Evolutionary conservation across 92 coral and sea anemone genomes (phyloP).

Genomic region (Phenganax stokvisi): DNA sequence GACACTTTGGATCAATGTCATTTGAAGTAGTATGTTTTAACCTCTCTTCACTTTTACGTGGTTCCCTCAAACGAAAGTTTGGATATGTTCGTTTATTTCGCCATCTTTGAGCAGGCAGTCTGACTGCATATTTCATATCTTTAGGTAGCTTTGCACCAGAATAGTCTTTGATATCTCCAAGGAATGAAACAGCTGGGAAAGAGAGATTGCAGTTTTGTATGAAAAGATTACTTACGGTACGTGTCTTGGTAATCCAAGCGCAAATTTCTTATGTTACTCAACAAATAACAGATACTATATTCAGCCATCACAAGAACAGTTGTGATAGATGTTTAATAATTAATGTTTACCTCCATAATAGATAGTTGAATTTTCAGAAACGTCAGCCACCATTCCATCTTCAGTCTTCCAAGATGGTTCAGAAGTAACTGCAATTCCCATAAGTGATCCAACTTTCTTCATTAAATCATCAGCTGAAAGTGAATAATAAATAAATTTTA

Average conservation of each 20-base stretch:
- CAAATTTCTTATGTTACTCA: too few relatives aligned
- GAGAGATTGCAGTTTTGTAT: background rate
- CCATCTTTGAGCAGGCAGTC: slow-evolving; percentile 72
- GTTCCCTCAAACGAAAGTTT: slow-evolving; percentile 57
- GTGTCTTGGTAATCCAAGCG: too few relatives aligned
- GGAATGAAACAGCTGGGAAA: slow-evolving; percentile 64
- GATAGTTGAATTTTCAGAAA: slow-evolving; percentile 53
- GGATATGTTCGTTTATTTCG: slow-evolving; percentile 72
- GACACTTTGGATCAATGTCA: background rate
- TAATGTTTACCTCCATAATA: slow-evolving; percentile 71
- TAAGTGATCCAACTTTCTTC: slow-evolving; percentile 25
- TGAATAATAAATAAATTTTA: too few relatives aligned
- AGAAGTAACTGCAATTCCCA: background rate
- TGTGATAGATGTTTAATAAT: too few relatives aligned
- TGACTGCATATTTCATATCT: slow-evolving; percentile 71
- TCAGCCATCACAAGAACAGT: too few relatives aligned
- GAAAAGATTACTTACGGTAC: too few relatives aligned
- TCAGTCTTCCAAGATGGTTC: slow-evolving; percentile 44
- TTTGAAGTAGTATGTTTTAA: background rate
- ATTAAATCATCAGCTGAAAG: slow-evolving; percentile 43
- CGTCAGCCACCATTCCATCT: slow-evolving; percentile 62
- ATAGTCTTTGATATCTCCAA: slow-evolving; percentile 22
- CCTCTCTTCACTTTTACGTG: slow-evolving; percentile 42
- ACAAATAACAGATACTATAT: too few relatives aligned
- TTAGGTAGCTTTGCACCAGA: slow-evolving; percentile 54